Conservation (phyloP, 1,140 invertebrate species). For the Nomia melanderi region DNA sequence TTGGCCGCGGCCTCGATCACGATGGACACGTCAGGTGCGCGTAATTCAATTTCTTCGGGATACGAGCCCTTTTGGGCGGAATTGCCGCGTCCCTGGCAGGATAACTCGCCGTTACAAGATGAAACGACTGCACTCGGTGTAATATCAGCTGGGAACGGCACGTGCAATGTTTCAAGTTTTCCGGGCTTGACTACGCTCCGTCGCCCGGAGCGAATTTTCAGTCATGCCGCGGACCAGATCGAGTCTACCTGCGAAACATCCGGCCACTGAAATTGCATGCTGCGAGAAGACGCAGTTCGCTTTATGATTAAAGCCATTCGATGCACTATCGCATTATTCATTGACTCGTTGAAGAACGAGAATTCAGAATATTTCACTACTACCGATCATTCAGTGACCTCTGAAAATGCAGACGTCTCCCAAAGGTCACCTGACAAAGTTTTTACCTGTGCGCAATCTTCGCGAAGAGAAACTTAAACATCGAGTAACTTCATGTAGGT, state of each 20-base stretch:
- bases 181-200: not conserved
- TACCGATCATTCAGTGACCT: too few species aligned
- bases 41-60: constrained; percentile 57
- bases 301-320: too few species aligned
- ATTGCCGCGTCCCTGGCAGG: constrained; percentile 21
- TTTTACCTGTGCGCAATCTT: too few species aligned
- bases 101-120: not conserved
- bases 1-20: constrained; percentile 51
- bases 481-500: too few species aligned
- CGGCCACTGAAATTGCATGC: too few species aligned
- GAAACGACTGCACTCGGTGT: not conserved
- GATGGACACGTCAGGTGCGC: constrained; percentile 48
- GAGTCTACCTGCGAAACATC: not conserved
- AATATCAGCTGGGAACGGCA: not conserved
- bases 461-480: too few species aligned
- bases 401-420: too few species aligned
- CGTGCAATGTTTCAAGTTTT: not conserved
- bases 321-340: too few species aligned
- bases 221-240: not conserved
- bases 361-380: too few species aligned
- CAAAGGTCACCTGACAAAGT: too few species aligned
- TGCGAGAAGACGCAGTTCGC: too few species aligned
- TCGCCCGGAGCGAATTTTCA: not conserved
- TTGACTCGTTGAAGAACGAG: too few species aligned
- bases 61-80: constrained; percentile 22